phyloP scores from a whole-genome alignment of 2,113 vertebrate species.

The Benitochromis conjunctus region DNA sequence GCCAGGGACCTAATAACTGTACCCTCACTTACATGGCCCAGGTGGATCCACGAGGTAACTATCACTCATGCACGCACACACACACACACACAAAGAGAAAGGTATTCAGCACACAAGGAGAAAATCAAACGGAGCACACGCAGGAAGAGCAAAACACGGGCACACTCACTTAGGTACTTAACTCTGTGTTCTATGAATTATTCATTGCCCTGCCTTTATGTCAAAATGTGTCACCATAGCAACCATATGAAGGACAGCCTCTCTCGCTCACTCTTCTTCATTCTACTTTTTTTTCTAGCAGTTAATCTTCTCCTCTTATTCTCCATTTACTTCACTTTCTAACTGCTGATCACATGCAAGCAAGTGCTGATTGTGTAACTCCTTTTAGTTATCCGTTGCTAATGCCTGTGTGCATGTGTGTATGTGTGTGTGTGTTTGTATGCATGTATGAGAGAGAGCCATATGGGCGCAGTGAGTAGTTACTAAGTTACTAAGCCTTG shows the following conservation, averaged over 20 bases:
- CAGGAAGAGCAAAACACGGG: background rate
- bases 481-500: background rate
- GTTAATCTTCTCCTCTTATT: background rate
- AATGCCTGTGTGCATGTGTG: background rate
- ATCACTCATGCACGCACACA: background rate
- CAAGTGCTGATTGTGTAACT: background rate
- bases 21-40: slow-evolving; percentile 91
- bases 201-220: slow-evolving; percentile 44
- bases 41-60: slow-evolving; percentile 90
- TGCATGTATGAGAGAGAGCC: background rate
- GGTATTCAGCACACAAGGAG: background rate
- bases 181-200: slow-evolving; percentile 36
- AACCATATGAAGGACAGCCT: slow-evolving; percentile 47
- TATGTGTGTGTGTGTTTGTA: background rate
- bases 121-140: background rate
- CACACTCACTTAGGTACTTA: background rate
- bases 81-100: background rate
- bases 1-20: slow-evolving; percentile 80
- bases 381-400: background rate
- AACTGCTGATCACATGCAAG: background rate
- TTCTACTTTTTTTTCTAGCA: background rate
- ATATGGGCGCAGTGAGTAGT: background rate
- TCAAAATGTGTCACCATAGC: slow-evolving; percentile 46
- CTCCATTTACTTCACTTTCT: background rate
- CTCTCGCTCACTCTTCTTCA: background rate